A percentile compares a stretch with the other conserved stretches of the same genome.
Conservation (phyloP, 2,888 invertebrate genomes). For the Colletes collaris region DNA sequence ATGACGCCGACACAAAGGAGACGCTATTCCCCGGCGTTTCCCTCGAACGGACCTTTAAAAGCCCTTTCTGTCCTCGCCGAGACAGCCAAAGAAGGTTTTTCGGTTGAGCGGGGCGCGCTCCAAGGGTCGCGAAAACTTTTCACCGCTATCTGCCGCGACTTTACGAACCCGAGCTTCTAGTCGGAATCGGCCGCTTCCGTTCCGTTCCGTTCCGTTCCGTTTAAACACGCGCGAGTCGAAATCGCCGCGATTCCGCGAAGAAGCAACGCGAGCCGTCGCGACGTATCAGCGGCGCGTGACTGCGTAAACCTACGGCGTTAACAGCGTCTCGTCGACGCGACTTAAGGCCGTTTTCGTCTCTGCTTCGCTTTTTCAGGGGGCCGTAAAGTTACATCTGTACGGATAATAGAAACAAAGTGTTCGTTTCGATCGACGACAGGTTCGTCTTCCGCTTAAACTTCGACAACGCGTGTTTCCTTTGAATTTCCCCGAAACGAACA, state of each 20-base stretch:
- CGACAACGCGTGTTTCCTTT: background rate
- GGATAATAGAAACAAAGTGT: background rate
- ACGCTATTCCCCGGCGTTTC: constrained; percentile 43
- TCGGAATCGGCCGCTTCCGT: constrained; percentile 30
- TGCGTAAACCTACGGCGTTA: constrained; percentile 75
- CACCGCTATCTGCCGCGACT: constrained; percentile 50
- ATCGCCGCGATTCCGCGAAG: constrained; percentile 63
- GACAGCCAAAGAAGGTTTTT: constrained; percentile 49
- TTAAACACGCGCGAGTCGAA: constrained; percentile 13
- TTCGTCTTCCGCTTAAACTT: background rate
- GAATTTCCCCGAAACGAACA: too few species aligned
- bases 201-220: constrained; percentile 32
- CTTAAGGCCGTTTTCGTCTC: constrained; percentile 56
- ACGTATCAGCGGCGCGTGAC: constrained; percentile 76
- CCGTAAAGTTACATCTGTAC: constrained; percentile 50
- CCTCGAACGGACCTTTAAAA: constrained; percentile 38
- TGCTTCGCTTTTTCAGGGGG: constrained; percentile 40
- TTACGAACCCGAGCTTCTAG: constrained; percentile 45
- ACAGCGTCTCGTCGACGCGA: constrained; percentile 69
- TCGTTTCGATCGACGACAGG: background rate
- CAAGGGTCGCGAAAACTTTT: constrained; percentile 49
- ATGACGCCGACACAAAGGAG: constrained; percentile 13
- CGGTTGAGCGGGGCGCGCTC: constrained; percentile 41
- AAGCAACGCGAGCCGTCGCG: constrained; percentile 33
- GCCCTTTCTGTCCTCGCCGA: constrained; percentile 38